Evolutionary conservation across 1,140 invertebrate species (phyloP).

Genomic region (Camponotus pennsylvanicus): DNA sequence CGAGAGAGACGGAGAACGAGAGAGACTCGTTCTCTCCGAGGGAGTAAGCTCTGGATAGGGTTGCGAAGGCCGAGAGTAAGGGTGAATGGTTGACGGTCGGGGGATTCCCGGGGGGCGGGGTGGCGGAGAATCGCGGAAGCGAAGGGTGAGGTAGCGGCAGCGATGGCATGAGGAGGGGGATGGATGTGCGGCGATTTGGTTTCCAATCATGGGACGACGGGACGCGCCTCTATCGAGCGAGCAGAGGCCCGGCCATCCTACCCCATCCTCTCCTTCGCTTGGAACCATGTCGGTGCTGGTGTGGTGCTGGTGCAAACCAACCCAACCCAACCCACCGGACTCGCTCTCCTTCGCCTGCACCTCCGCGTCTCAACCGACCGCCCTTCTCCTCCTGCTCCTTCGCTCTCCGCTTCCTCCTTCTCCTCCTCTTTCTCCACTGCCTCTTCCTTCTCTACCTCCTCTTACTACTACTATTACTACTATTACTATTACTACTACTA

Average conservation of each 20-base stretch:
- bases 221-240: constrained; percentile 86
- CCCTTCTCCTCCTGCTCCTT: constrained; percentile 61
- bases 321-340: constrained; percentile 79
- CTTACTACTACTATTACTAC: constrained; percentile 65
- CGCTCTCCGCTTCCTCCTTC: constrained; percentile 63
- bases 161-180: constrained; percentile 73
- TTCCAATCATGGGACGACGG: constrained; percentile 86
- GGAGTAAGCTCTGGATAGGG: constrained; percentile 75
- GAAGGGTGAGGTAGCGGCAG: constrained; percentile 68
- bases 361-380: constrained; percentile 79
- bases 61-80: constrained; percentile 76
- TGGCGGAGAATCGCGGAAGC: constrained; percentile 70
- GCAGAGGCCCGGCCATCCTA: constrained; percentile 84
- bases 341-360: constrained; percentile 76
- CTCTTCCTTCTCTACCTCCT: constrained; percentile 61
- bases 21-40: constrained; percentile 59
- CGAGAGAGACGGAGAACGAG: constrained; percentile 65
- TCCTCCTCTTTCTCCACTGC: constrained; percentile 63
- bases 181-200: constrained; percentile 87
- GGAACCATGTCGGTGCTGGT: constrained; percentile 81
- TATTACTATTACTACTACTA: constrained; percentile 17
- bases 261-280: constrained; percentile 79
- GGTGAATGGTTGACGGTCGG: constrained; percentile 75
- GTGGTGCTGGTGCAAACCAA: constrained; percentile 81
- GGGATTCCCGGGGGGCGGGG: constrained; percentile 63